A percentile compares a stretch with the other conserved stretches of the same genome.
Evolutionary conservation across 2,797 vertebrate genomes (phyloP).

Genomic region (Acanthopagrus latus): DNA sequence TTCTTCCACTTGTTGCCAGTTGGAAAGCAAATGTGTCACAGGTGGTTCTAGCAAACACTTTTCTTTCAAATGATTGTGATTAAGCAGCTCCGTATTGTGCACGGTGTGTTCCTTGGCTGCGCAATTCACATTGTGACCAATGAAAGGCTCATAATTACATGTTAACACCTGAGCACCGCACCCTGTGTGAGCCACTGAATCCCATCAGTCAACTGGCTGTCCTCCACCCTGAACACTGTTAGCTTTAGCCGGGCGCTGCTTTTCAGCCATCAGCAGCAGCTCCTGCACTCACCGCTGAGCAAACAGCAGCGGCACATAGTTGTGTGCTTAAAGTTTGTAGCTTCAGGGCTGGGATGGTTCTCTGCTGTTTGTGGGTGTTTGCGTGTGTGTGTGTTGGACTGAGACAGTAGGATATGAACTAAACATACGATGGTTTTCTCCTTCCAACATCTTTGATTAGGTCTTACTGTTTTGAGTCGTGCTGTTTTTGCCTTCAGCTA

Average conservation of each 20-base stretch:
- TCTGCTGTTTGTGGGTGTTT: slow-evolving; percentile 34
- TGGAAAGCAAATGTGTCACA: slow-evolving; percentile 53
- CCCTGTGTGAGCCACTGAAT: slow-evolving; percentile 83
- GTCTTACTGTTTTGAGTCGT: slow-evolving; percentile 44
- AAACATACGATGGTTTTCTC: slow-evolving; percentile 62
- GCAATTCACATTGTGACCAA: slow-evolving; percentile 82
- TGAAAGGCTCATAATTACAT: slow-evolving; percentile 87
- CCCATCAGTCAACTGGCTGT: slow-evolving; percentile 83
- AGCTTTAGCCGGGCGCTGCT: slow-evolving; percentile 66
- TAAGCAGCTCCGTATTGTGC: slow-evolving; percentile 70
- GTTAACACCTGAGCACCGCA: slow-evolving; percentile 81
- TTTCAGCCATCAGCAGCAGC: slow-evolving; percentile 66
- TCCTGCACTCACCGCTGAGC: slow-evolving; percentile 75
- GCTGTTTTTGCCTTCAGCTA: slow-evolving; percentile 57
- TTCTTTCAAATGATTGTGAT: slow-evolving; percentile 68
- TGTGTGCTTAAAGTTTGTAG: slow-evolving; percentile 81
- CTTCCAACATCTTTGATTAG: slow-evolving; percentile 58
- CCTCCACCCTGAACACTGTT: slow-evolving; percentile 77
- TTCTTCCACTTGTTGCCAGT: slow-evolving; percentile 21
- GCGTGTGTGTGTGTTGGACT: slow-evolving; percentile 20
- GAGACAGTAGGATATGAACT: slow-evolving; percentile 62
- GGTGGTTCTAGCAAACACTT: slow-evolving; percentile 59
- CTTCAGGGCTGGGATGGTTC: slow-evolving; percentile 84
- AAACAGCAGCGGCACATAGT: slow-evolving; percentile 78
- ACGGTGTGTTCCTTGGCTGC: slow-evolving; percentile 70